Base-by-base conservation (phyloP, 2,113 vertebrate genomes). In the Sinocyclocheilus anshuiensis region DNA sequence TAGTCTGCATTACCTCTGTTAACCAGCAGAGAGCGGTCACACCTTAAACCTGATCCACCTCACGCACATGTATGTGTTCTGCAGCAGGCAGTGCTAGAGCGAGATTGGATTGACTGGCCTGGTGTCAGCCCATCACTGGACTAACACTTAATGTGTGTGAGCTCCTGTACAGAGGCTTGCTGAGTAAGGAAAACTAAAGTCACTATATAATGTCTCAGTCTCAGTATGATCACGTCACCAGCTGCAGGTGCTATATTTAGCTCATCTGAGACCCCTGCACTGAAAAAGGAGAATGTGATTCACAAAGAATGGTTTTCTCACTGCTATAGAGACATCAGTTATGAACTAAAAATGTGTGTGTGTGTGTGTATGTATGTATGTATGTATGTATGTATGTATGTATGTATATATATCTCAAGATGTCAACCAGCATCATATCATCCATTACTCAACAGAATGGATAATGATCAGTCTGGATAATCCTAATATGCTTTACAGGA, bases 231-330 rank as follows among this genome's bases (percentile, higher is more conserved):
- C 85, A 65, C 84, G 80, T 85, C 84, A 84, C 79, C 87, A 86
- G 84, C 91, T 93, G 92, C 94, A 90, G 90, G 33, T 48, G 91
- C 93, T 94, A 94, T 94, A 86, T 93, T 92, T 94, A 94, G 92
- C 91, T 86, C 89, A 65, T 88, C 61, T 61, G 82, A 50, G 48
- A 55, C 48, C 39, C n/a, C 80, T 39, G 81, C 42, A 13, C 45
- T 61, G 75, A 69, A 84, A 63, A 26, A 74, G 55, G 63, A 13
- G 74, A 59, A 59, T 33, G 67, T 42, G 29, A 83, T 83, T 74
- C 67, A 74, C 24, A 0, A 83, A 36, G 22, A 36, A 72, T 13
- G 29, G 6, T 75, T 74, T 55, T 33, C 24, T 84, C 48, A 15
- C 8, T 72, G 42, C 12, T 48, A 39, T 24, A 67, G 26, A 71